Conservation (phyloP, 2,797 vertebrate genomes). For the Phyllotis vaccarum region DNA sequence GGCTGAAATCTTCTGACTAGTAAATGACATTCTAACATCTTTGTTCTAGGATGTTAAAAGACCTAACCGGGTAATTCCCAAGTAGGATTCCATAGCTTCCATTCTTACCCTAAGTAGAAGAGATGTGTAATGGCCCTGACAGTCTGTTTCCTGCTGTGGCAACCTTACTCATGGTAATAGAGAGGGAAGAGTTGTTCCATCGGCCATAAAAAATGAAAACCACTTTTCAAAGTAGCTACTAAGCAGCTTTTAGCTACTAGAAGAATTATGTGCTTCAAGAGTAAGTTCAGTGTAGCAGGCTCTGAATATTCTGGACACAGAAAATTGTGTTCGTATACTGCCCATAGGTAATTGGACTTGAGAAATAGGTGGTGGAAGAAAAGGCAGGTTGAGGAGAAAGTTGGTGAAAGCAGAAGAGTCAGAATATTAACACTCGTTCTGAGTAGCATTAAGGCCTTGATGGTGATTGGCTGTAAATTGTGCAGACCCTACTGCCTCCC, state of each 20-base stretch:
- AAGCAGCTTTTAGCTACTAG: conserved; percentile 43
- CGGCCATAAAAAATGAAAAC: not conserved
- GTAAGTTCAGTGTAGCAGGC: not conserved
- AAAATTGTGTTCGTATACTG: conserved; percentile 15
- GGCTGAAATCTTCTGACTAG: conserved; percentile 59
- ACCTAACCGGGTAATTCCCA: conserved; percentile 48
- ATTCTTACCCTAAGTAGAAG: conserved; percentile 18
- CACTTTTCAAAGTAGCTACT: conserved; percentile 44
- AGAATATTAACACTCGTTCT: not conserved
- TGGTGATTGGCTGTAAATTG: not conserved
- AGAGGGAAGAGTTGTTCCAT: conserved; percentile 2
- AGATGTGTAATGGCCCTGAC: not conserved
- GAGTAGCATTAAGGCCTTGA: not conserved
- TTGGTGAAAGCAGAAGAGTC: not conserved
- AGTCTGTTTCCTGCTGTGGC: not conserved
- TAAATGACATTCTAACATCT: conserved; percentile 65
- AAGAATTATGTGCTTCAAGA: conserved; percentile 55
- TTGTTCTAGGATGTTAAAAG: conserved; percentile 49
- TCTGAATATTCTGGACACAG: conserved; percentile 33
- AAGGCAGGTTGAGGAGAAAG: not conserved
- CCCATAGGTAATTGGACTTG: conserved; percentile 50
- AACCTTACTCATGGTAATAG: not conserved
- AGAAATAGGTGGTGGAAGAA: conserved; percentile 30
- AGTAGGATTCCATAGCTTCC: not conserved
- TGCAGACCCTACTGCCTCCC: not conserved